Evolutionary conservation across 2,113 vertebrate genomes (phyloP).

Genomic region (Apaloderma vittatum): DNA sequence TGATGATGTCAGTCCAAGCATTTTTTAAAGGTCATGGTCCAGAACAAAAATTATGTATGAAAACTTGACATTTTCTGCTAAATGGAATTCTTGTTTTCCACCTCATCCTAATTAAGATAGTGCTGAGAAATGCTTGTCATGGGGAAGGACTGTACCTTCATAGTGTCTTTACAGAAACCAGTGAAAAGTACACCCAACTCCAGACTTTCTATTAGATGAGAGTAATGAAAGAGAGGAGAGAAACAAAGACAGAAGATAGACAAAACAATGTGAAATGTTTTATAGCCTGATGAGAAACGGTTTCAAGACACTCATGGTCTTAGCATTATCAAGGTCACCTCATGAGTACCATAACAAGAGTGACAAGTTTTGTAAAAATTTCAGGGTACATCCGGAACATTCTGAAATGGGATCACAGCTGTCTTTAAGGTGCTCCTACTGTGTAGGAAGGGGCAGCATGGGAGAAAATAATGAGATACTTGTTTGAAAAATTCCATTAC

Average conservation of each 20-base stretch:
- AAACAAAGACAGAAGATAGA: not conserved
- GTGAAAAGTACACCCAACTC: not conserved
- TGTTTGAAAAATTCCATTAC: conserved; percentile 53
- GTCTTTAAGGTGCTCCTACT: not conserved
- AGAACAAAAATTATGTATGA: not conserved
- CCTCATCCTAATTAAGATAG: conserved; percentile 28
- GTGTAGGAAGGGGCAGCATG: not conserved
- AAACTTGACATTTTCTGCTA: conserved; percentile 48
- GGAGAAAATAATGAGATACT: conserved; percentile 1
- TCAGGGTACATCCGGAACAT: not conserved
- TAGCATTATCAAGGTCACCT: not conserved
- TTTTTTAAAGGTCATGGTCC: conserved; percentile 43
- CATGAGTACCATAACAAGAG: fast-evolving
- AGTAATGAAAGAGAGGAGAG: not conserved
- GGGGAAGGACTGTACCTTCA: not conserved
- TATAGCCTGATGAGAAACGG: not conserved
- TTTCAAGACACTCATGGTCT: not conserved
- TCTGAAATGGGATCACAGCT: not conserved
- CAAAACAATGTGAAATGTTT: not conserved
- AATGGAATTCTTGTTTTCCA: conserved; percentile 41
- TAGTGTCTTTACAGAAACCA: not conserved
- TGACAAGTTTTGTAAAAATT: not conserved
- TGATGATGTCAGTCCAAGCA: conserved; percentile 7
- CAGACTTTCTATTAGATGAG: not conserved
- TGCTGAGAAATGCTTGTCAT: not conserved